These are phyloP conservation scores for Desmophyllum pertusum DNA, from an alignment of 92 coral and sea anemone species.

Conservation along the genomic window DNA sequence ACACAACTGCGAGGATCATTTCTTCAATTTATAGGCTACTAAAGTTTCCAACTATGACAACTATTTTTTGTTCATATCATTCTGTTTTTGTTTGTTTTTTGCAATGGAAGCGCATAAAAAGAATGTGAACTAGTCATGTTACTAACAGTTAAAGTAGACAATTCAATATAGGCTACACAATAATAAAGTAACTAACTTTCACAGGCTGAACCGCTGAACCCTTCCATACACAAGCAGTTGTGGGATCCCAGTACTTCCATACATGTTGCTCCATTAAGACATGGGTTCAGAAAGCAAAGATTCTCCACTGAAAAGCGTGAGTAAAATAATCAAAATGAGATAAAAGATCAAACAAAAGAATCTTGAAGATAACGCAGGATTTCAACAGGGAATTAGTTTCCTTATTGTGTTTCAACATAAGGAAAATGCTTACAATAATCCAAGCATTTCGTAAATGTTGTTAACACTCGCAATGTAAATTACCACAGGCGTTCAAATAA, in stretches of 20 bases:
- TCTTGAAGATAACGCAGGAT: background rate
- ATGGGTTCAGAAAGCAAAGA: constrained; percentile 92
- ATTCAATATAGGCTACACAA: background rate
- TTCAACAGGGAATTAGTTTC: no score
- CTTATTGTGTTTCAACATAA: background rate
- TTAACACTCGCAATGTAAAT: background rate
- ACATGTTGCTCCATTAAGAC: constrained; percentile 97
- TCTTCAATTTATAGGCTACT: no score
- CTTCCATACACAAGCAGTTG: constrained; percentile 80
- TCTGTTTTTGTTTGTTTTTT: no score
- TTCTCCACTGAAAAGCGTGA: constrained; percentile 69
- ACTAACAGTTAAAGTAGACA: background rate
- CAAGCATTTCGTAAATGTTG: background rate
- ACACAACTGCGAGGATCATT: no score
- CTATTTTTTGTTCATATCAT: no score
- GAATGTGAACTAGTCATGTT: background rate
- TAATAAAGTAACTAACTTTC: constrained; percentile 71
- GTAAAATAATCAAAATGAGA: background rate
- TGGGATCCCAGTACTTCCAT: constrained; percentile 71
- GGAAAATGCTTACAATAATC: no score
- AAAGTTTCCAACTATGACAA: no score
- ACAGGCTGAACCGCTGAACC: constrained; percentile 91
- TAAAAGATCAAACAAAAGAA: background rate
- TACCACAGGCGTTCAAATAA: background rate
- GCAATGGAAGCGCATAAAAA: no score